Base-by-base conservation (phyloP, 2,113 vertebrate species). In the Psittacula cyanocephala region DNA sequence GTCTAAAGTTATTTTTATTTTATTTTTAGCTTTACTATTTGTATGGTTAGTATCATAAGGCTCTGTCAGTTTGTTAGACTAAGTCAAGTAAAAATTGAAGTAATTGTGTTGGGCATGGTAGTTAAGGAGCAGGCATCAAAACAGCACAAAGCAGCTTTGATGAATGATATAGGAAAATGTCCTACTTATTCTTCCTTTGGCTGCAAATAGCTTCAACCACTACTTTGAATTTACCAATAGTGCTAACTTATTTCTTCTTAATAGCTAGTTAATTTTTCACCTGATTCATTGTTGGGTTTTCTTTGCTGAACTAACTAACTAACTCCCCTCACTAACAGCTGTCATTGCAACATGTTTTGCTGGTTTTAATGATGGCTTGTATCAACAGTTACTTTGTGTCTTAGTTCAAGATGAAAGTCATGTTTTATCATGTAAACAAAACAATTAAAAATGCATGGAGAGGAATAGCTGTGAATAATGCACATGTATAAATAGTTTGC, bases 221-320 rank as follows among this genome's bases (percentile, higher is more conserved):
- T 91, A 19, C 41, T 95, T 91, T 94, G 44, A 60, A 90, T 86
- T 86, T 85, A 47, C 33, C n/a, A 76, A 4, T 43, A 85, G 83
- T 75, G 29, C 24, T 37, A 77, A 81, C 78, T 89, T 75, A 80
- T 69, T 97, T 94, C 44, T 77, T 82, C 53, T 57, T 92, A 81
- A 93, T 86, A 93, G 19, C 78, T 85, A 59, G 59, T 91, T 96
- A 94, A 78, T 93, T 96, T 96, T 96, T 96, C 41, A 95, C 59
- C 37, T 44, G 86, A 96, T 88, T 95, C 64, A 81, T 91, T 96
- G 33, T 93, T 96, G 57, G 55, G 22, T 3, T 24, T 94, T 97
- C 19, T 91, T 90, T 92, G 1, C 76, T 76, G 86, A 96, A 87
- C 70, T n/a, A n/a, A n/a, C n/a, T n/a, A n/a, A n/a, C n/a, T n/a